phyloP scores from a whole-genome alignment of 1,140 invertebrate genomes.

The Tetraneura akinire region DNA sequence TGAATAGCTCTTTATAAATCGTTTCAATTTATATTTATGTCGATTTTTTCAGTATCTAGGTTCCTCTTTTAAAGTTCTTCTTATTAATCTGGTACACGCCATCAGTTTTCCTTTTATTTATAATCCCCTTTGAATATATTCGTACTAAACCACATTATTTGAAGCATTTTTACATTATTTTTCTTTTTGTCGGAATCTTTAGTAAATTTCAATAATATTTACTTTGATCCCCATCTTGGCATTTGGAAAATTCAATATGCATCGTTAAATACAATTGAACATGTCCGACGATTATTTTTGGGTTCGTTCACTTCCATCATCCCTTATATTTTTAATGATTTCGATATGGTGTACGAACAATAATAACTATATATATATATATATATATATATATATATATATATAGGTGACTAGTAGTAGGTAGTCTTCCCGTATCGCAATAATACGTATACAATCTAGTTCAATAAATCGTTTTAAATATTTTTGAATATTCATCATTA shows the following conservation, averaged over 20 bases:
- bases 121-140: slow-evolving; percentile 20
- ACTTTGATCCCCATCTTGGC: slow-evolving; percentile 24
- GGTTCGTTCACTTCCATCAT: slow-evolving; percentile 40
- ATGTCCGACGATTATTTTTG: slow-evolving; percentile 45
- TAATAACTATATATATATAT: neutral
- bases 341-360: neutral
- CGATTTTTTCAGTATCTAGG: slow-evolving; percentile 38
- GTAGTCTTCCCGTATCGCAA: slow-evolving; percentile 6
- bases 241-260: slow-evolving; percentile 13
- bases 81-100: slow-evolving; percentile 32
- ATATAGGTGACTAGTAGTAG: neutral
- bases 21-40: slow-evolving; percentile 46
- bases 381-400: neutral
- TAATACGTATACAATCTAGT: slow-evolving; percentile 2
- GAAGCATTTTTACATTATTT: slow-evolving; percentile 13
- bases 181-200: neutral
- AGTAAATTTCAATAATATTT: slow-evolving; percentile 45
- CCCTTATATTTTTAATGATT: slow-evolving; percentile 32
- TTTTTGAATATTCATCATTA: too few species aligned
- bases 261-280: slow-evolving; percentile 37
- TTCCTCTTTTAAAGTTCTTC: slow-evolving; percentile 21
- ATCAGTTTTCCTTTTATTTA: slow-evolving; percentile 34
- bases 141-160: neutral
- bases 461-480: slow-evolving; percentile 34
- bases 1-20: slow-evolving; percentile 37